phyloP scores from a whole-genome alignment of 2,888 invertebrate genomes.

The Drosophila stalkeri region DNA sequence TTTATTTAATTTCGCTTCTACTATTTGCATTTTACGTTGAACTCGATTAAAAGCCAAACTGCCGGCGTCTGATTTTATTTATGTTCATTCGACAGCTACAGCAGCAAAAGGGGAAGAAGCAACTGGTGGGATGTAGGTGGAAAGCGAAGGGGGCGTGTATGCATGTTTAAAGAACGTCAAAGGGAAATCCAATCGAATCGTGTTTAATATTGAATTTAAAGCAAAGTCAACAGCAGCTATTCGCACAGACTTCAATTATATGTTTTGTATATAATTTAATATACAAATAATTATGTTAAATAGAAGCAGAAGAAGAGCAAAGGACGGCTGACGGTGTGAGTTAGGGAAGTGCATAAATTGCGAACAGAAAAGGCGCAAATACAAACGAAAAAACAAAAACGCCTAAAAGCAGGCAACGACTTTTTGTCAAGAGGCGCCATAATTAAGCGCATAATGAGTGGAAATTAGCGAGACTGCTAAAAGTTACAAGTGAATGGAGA shows the following conservation, averaged over 20 bases:
- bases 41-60: conserved; percentile 46
- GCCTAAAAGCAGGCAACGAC: conserved; percentile 39
- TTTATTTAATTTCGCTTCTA: conserved; percentile 1
- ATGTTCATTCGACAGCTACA: conserved; percentile 27
- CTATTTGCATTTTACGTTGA: conserved; percentile 40
- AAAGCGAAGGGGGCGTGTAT: not conserved
- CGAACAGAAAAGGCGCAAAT: conserved; percentile 31
- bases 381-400: conserved; percentile 24
- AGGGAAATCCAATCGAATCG: not conserved
- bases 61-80: conserved; percentile 43
- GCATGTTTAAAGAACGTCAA: not conserved
- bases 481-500: conserved; percentile 25
- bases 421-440: conserved; percentile 47
- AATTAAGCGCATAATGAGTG: conserved; percentile 67
- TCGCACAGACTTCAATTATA: conserved; percentile 6
- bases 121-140: not conserved
- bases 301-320: not conserved
- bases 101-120: not conserved
- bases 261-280: conserved; percentile 13
- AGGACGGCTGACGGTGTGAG: not conserved
- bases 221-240: not conserved
- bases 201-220: conserved; percentile 1
- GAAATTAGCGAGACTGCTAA: conserved; percentile 65
- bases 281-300: conserved; percentile 32
- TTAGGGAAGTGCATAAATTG: conserved; percentile 52